phyloP scores from a whole-genome alignment of 2,797 vertebrate genomes.

The Schizopygopsis pylzovi region DNA sequence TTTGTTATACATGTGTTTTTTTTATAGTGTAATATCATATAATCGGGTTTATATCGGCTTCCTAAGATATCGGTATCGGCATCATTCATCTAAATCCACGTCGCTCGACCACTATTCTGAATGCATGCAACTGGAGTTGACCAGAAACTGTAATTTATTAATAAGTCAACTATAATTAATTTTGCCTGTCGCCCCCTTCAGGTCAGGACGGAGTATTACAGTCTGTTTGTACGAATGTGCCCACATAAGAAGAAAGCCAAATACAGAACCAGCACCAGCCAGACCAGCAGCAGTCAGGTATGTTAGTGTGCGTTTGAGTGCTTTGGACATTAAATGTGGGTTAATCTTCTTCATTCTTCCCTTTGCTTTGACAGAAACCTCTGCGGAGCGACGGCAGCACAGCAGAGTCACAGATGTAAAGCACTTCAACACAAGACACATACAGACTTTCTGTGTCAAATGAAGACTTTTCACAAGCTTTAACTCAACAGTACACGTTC shows the following conservation, averaged over 20 bases:
- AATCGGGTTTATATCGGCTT: not conserved
- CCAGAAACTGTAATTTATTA: not conserved
- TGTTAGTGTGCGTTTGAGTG: not conserved
- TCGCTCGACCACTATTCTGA: not conserved
- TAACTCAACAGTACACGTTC: not conserved
- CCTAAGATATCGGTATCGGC: not conserved
- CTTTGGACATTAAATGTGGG: not conserved
- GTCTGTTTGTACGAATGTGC: not conserved
- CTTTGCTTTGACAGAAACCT: not conserved
- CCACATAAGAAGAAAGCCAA: not conserved
- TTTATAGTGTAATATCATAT: not conserved
- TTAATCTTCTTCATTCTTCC: not conserved
- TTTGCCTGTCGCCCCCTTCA: not conserved
- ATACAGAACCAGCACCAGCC: not conserved
- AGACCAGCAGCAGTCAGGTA: constrained; percentile 10
- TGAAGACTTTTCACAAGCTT: not conserved
- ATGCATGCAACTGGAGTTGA: not conserved
- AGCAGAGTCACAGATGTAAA: not conserved
- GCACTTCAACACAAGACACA: not conserved
- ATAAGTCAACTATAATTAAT: not conserved
- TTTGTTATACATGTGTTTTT: not conserved
- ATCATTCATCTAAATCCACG: not conserved
- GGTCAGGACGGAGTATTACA: not conserved
- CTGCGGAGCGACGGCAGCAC: not conserved
- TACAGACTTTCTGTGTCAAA: not conserved